Evolutionary conservation across 2,888 invertebrate species (phyloP).

Genomic region (Phalangium opilio): DNA sequence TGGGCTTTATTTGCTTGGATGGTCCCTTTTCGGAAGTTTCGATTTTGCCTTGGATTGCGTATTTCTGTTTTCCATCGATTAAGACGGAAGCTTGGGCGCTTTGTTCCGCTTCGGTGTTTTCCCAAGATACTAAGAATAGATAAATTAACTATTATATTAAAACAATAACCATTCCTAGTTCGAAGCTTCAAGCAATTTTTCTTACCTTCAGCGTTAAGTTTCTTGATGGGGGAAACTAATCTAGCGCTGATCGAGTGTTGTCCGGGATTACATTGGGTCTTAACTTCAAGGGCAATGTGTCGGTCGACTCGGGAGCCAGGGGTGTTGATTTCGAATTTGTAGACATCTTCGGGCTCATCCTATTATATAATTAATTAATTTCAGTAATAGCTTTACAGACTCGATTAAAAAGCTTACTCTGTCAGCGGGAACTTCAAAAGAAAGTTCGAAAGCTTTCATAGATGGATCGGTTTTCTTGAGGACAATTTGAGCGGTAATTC

Average conservation of each 20-base stretch:
- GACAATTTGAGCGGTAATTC: conserved; percentile 1
- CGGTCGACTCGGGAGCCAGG: conserved; percentile 10
- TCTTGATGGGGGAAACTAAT: too few species aligned
- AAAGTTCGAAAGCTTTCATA: conserved; percentile 8
- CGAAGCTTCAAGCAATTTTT: too few species aligned
- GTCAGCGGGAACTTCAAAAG: conserved; percentile 10
- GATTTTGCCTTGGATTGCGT: background rate
- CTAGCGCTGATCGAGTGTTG: too few species aligned
- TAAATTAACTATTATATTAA: too few species aligned
- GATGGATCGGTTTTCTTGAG: conserved; percentile 12
- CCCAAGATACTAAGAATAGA: too few species aligned
- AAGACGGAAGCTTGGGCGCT: too few species aligned
- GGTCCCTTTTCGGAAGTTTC: conserved; percentile 4
- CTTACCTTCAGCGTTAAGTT: too few species aligned
- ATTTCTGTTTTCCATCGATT: background rate
- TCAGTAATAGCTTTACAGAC: too few species aligned
- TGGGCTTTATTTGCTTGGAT: conserved; percentile 5
- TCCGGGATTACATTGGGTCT: background rate
- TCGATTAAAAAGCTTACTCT: too few species aligned
- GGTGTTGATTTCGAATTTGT: conserved; percentile 10
- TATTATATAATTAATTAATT: background rate
- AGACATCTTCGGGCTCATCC: conserved; percentile 3
- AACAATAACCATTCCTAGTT: too few species aligned
- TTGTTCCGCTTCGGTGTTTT: too few species aligned
- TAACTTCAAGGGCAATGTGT: conserved; percentile 6